Percentiles rank a stretch among this genome's conserved stretches.
Evolutionary conservation across 2,888 invertebrate genomes (phyloP).

Genomic region (Neoascia interrupta): DNA sequence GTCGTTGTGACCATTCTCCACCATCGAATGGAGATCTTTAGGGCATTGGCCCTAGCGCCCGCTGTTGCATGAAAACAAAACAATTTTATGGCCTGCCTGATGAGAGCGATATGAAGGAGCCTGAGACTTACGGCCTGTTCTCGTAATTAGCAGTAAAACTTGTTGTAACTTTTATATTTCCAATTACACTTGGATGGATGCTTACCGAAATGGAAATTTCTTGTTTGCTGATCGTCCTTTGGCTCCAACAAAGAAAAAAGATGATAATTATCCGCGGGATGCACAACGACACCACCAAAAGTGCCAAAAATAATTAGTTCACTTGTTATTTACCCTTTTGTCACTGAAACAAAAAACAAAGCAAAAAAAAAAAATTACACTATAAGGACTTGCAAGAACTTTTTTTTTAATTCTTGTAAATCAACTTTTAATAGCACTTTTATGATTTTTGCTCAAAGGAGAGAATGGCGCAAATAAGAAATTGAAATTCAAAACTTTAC

Average conservation of each 20-base stretch:
- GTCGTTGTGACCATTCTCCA: constrained; percentile 1
- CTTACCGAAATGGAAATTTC: constrained; percentile 63
- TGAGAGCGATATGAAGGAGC: background rate
- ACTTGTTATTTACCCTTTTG: background rate
- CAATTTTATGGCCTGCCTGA: background rate
- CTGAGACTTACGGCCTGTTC: background rate
- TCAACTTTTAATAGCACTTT: constrained; percentile 25
- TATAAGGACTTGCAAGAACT: too few species aligned
- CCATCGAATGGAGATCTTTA: background rate
- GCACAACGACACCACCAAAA: constrained; percentile 9
- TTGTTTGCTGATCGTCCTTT: constrained; percentile 8
- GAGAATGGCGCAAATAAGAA: background rate
- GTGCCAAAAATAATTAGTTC: constrained; percentile 18
- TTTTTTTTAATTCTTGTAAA: constrained; percentile 21
- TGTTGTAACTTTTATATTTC: constrained; percentile 55
- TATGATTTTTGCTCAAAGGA: background rate
- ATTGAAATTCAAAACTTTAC: constrained; percentile 48
- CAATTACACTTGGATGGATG: constrained; percentile 51
- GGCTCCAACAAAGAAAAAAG: background rate
- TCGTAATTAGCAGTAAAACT: constrained; percentile 61
- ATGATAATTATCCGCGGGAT: constrained; percentile 49
- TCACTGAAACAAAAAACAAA: background rate
- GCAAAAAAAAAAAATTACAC: too few species aligned
- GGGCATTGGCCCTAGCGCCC: background rate
- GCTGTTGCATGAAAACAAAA: constrained; percentile 2